A percentile compares a stretch with the other conserved stretches of the same genome.
Conservation (phyloP, 2,113 vertebrate species). For the Bagarius yarrelli region DNA sequence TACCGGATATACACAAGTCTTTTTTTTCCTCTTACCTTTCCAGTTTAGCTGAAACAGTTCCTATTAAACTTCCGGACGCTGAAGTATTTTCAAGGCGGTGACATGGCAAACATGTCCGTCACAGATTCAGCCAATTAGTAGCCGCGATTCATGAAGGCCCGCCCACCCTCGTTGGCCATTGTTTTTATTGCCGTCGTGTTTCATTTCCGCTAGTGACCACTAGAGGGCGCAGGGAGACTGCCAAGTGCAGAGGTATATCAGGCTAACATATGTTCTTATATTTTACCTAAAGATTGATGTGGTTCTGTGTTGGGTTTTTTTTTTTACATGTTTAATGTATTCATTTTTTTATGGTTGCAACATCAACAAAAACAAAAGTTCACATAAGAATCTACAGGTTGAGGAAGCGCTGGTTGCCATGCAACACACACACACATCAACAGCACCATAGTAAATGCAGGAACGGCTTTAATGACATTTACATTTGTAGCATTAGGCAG, state of each 20-base stretch:
- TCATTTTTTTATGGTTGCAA: no score
- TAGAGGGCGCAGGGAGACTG: slow-evolving; percentile 18
- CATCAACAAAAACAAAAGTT: no score
- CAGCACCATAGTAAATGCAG: no score
- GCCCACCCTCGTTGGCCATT: neutral
- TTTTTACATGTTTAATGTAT: no score
- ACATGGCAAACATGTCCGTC: slow-evolving; percentile 31
- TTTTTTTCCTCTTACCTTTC: slow-evolving; percentile 50
- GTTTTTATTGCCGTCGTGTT: neutral
- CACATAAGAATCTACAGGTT: no score
- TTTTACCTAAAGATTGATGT: no score
- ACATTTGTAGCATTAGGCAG: no score
- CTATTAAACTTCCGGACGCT: slow-evolving; percentile 45
- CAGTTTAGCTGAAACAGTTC: slow-evolving; percentile 12
- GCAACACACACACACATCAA: no score
- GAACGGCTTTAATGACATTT: no score
- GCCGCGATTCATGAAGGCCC: neutral
- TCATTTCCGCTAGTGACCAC: neutral
- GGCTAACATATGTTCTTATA: no score
- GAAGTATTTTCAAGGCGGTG: neutral
- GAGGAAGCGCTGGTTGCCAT: no score
- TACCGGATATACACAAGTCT: neutral
- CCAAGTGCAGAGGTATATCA: neutral
- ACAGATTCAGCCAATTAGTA: slow-evolving; percentile 50
- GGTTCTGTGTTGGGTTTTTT: no score